Evolutionary conservation across 2,797 vertebrate species (phyloP).

Genomic region (Paramormyrops hopkinsi): DNA sequence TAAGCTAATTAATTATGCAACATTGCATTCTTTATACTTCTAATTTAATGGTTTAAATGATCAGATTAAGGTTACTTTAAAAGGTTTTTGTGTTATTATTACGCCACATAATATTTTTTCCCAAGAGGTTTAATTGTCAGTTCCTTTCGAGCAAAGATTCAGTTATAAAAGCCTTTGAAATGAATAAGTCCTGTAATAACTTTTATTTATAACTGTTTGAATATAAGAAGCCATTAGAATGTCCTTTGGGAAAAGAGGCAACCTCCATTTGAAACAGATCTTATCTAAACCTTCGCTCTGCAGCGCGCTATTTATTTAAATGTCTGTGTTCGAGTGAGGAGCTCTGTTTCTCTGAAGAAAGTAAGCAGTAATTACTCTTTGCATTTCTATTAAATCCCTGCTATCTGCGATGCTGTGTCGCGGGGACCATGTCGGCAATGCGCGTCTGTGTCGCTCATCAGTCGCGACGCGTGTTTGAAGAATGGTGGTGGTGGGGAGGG

Average conservation of each 20-base stretch:
- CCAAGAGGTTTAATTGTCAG: not conserved
- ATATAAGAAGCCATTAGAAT: slow-evolving; percentile 17
- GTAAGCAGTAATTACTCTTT: not conserved
- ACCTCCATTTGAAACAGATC: slow-evolving; percentile 15
- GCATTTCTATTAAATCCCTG: slow-evolving; percentile 1
- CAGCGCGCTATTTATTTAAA: slow-evolving; percentile 12
- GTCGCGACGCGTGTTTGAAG: not conserved
- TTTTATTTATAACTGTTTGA: slow-evolving; percentile 20
- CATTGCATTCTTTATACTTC: not conserved
- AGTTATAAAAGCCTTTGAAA: not conserved
- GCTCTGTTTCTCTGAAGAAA: not conserved
- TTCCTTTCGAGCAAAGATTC: not conserved
- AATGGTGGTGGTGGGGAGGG: not conserved
- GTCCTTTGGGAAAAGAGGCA: slow-evolving; percentile 12
- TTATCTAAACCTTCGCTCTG: slow-evolving; percentile 1
- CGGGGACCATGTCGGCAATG: not conserved
- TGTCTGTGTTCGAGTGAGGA: not conserved
- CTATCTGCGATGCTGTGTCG: not conserved
- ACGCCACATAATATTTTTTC: not conserved
- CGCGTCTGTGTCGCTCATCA: not conserved
- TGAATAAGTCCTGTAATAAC: not conserved
- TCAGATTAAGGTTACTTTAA: not conserved
- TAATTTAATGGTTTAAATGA: not conserved
- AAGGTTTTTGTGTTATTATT: not conserved
- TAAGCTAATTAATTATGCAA: not conserved